Evolutionary conservation across 2,888 invertebrate species (phyloP), one percentile per base, ranked within the genome.

Genomic region (Xestia sexstrigata): DNA sequence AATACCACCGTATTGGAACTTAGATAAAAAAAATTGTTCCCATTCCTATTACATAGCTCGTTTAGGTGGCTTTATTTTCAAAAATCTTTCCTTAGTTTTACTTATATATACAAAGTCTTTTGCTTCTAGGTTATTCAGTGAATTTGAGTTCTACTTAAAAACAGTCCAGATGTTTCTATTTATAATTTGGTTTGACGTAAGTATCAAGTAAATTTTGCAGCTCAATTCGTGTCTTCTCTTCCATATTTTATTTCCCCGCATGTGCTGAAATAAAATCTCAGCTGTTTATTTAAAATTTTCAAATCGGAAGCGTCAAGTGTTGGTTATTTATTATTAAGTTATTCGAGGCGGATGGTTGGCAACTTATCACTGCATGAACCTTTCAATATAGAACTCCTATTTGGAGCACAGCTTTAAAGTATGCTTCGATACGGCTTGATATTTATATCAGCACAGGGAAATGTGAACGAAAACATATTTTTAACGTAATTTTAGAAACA

Each of bases 281-380:
- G 45, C 49, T 71, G 58, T 80, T 74, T 74, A 84, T 80, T 79
- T 73, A 35, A 79, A 70, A 66, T 63, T 80, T 84, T 84, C 15
- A 62, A 65, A 69, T 73, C 39, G 49, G 60, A 82, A 68, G 55
- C 63, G 70, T 81, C 73, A 70, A 75, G 63, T 65, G 30, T 58
- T 49, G 39, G 74, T 77, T 77, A 85, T 85, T 74, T 83, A 85
- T 77, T 77, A 69, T 82, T 71, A 85, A 85, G 77, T 82, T 85
- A 85, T 77, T 72, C 74, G 52, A 60, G 17, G 55, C 71, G 65
- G 68, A 76, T 82, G 55, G 68, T 58, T 82, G 77, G 72, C 70
- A 86, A 86, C 86, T 78, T 83, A 82, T 83, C 78, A 82, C 70
- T 47, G 74, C 39, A 70, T 55, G 73, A 69, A 82, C 63, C 67